Evolutionary conservation across 2,888 invertebrate genomes (phyloP).

Genomic region (Rhogogaster chlorosoma): DNA sequence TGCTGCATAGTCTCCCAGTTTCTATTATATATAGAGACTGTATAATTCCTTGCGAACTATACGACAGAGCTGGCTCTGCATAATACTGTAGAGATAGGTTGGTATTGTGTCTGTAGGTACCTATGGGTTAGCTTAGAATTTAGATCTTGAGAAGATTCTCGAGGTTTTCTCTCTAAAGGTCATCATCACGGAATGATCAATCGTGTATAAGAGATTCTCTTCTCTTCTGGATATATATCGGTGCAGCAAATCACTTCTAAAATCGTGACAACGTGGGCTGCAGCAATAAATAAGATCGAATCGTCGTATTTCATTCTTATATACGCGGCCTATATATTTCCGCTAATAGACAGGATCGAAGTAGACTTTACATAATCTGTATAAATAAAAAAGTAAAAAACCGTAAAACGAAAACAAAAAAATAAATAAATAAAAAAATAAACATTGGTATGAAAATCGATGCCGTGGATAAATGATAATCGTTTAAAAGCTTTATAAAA

Average conservation of each 20-base stretch:
- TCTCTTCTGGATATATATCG: slow-evolving; percentile 35
- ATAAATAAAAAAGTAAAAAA: neutral
- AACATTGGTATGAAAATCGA: neutral
- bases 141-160: slow-evolving; percentile 28
- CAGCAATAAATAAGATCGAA: neutral
- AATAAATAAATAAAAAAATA: neutral
- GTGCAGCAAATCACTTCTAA: slow-evolving; percentile 38
- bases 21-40: neutral
- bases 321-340: neutral
- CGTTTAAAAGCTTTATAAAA: neutral
- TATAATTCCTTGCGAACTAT: neutral
- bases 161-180: slow-evolving; percentile 29
- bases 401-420: neutral
- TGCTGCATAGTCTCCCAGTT: neutral
- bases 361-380: neutral
- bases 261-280: slow-evolving; percentile 37
- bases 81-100: neutral
- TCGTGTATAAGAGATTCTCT: neutral
- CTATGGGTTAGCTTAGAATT: neutral
- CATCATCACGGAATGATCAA: slow-evolving; percentile 24
- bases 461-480: neutral
- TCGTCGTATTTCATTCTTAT: neutral
- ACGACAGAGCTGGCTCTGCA: neutral
- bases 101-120: neutral
- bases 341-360: neutral